Evolutionary conservation across 2,797 vertebrate genomes (phyloP), one percentile per base, ranked within the genome.

Genomic region (Linurgus olivaceus): DNA sequence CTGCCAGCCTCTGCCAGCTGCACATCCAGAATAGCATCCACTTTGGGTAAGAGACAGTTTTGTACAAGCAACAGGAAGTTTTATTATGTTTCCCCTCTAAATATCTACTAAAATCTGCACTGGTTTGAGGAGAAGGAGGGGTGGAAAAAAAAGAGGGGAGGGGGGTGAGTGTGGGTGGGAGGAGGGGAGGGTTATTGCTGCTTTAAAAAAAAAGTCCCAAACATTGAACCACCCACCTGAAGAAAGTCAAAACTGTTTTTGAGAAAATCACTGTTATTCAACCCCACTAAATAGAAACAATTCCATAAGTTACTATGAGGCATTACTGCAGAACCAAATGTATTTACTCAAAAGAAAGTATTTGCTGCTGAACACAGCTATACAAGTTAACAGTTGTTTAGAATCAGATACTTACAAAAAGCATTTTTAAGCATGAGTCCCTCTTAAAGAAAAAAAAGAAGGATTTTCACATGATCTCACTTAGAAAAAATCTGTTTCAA

Each of bases 391-490:
- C 3, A 82, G 67, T 87, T 83, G 67, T 66, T 96, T 76, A 91
- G 63, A 82, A 90, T 52, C 58, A 50, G 74, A 74, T 50, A 54
- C 51, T 79, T 66, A 70, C 7, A 91, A 74, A 85, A 93, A 93
- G 62, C 68, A 86, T 79, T 88, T 96, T 87, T 73, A 75, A 90
- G 62, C 57, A 75, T 89, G 66, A 89, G 75, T 86, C 75, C 70
- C 50, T 80, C 78, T 86, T 83, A 86, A 63, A 85, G 78, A 82
- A 88, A 88, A 82, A 92, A 93, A 81, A 94, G 42, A 75, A 61
- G 47, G 81, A 95, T 94, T 97, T 96, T 97, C 97, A 96, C 94
- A 97, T 96, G 95, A 97, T 89, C 90, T 96, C 95, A 96, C 91
- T 96, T 87, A 65, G 79, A 94, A 97, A 97, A 96, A 96, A 96